Percentiles rank a stretch among this genome's conserved stretches.
Conservation (phyloP, 1,140 invertebrate species). For the Delia radicum region DNA sequence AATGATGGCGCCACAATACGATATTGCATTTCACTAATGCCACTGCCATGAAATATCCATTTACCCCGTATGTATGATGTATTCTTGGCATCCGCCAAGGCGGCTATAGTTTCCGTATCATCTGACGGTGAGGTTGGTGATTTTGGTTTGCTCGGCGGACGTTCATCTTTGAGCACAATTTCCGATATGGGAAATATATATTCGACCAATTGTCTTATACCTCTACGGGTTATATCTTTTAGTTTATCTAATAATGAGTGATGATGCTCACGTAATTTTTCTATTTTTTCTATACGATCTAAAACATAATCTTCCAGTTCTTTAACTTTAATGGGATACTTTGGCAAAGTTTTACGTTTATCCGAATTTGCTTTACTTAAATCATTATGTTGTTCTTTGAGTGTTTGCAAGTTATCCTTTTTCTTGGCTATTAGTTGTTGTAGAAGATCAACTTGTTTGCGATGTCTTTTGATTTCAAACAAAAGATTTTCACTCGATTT, state of each 20-base stretch:
- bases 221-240: constrained; percentile 62
- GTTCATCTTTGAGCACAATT: constrained; percentile 45
- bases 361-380: constrained; percentile 61
- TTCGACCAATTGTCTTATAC: constrained; percentile 66
- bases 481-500: constrained; percentile 62
- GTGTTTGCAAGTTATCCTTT: constrained; percentile 58
- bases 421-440: constrained; percentile 63
- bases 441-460: constrained; percentile 62
- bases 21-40: constrained; percentile 68
- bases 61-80: constrained; percentile 73
- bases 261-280: constrained; percentile 59
- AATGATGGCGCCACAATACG: constrained; percentile 73
- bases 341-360: constrained; percentile 60
- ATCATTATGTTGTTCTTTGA: constrained; percentile 57
- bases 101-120: constrained; percentile 66
- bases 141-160: background rate
- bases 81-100: constrained; percentile 73
- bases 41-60: constrained; percentile 71
- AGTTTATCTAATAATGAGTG: constrained; percentile 59
- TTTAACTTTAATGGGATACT: constrained; percentile 63
- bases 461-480: constrained; percentile 63
- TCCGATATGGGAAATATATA: constrained; percentile 71
- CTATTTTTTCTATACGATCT: constrained; percentile 58
- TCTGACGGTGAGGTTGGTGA: constrained; percentile 39
- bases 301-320: constrained; percentile 62